phyloP scores from a whole-genome alignment of 2,797 vertebrate genomes.

The Coregonus ussuriensis region DNA sequence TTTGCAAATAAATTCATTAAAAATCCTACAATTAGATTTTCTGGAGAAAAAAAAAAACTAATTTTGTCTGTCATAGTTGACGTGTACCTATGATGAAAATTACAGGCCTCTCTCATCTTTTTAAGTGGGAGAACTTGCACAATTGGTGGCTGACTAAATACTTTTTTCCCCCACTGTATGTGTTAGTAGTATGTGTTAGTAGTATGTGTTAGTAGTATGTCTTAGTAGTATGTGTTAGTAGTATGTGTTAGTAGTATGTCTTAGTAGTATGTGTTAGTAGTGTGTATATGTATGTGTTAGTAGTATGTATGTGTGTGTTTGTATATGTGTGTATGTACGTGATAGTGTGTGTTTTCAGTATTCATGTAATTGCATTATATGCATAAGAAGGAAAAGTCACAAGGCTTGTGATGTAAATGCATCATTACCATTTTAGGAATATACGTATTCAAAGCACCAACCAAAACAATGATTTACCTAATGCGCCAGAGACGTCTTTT shows the following conservation, averaged over 20 bases:
- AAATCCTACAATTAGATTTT: too few relatives aligned
- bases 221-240: background rate
- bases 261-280: too few relatives aligned
- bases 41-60: too few relatives aligned
- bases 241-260: conserved; percentile 12
- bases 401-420: conserved; percentile 51
- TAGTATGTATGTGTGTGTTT: conserved; percentile 4
- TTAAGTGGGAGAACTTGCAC: too few relatives aligned
- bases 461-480: conserved; percentile 54
- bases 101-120: too few relatives aligned
- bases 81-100: too few relatives aligned
- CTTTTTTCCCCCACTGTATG: too few relatives aligned
- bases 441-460: conserved; percentile 53
- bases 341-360: conserved; percentile 35
- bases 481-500: conserved; percentile 39
- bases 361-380: conserved; percentile 61
- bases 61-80: too few relatives aligned
- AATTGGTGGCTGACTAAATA: too few relatives aligned
- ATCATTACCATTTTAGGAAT: conserved; percentile 26
- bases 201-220: too few relatives aligned
- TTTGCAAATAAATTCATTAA: too few relatives aligned
- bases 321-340: background rate
- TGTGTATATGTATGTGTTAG: background rate
- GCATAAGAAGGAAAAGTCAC: conserved; percentile 55
- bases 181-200: too few relatives aligned